A percentile compares a stretch with the other conserved stretches of the same genome.
These are phyloP conservation scores for Agriopis aurantiaria DNA, from an alignment of 2,888 invertebrate species.

Conservation along the genomic window DNA sequence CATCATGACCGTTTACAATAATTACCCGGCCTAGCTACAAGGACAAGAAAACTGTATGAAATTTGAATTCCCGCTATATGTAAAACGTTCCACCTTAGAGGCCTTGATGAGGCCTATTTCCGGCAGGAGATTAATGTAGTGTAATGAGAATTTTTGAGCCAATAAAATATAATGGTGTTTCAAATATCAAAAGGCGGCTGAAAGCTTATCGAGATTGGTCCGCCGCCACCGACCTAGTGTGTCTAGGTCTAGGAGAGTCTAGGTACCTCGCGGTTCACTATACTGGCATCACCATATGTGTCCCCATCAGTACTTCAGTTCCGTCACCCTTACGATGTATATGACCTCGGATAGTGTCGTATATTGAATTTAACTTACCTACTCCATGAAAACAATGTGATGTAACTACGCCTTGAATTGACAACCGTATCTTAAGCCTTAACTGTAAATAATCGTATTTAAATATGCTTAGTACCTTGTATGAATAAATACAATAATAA, in stretches of 20 bases:
- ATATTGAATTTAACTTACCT: not conserved
- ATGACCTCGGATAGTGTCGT: not conserved
- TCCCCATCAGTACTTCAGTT: not conserved
- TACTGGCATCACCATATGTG: too few relatives aligned
- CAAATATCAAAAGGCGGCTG: too few relatives aligned
- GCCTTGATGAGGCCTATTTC: not conserved
- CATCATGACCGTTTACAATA: too few relatives aligned
- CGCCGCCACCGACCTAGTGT: not conserved
- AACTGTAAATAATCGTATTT: constrained; percentile 24
- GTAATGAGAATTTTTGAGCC: too few relatives aligned
- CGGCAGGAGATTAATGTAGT: not conserved
- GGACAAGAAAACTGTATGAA: too few relatives aligned
- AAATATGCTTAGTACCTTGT: constrained; percentile 20
- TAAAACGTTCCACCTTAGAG: too few relatives aligned
- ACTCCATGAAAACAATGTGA: constrained; percentile 28
- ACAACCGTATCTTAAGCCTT: constrained; percentile 16
- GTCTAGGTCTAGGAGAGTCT: too few relatives aligned
- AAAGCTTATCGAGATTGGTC: too few relatives aligned
- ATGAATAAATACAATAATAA: constrained; percentile 30
- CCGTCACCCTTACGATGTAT: not conserved
- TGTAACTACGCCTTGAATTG: constrained; percentile 18
- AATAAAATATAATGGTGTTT: too few relatives aligned
- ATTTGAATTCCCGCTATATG: too few relatives aligned
- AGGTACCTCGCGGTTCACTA: not conserved
- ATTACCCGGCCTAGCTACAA: too few relatives aligned